phyloP scores from a whole-genome alignment of 2,888 invertebrate species.

The Drosophila nr. medialis region DNA sequence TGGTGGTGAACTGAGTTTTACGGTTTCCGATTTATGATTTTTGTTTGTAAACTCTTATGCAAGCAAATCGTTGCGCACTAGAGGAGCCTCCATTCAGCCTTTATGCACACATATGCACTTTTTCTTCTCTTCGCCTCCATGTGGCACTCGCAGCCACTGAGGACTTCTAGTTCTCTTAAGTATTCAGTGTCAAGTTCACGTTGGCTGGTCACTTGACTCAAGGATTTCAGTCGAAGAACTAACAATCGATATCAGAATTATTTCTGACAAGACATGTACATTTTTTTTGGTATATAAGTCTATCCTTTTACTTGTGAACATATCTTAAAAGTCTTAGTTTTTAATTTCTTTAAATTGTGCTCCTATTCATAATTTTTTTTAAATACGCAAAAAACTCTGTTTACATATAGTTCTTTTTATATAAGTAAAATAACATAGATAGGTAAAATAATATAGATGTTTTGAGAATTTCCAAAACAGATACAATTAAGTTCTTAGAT shows the following conservation, averaged over 20 bases:
- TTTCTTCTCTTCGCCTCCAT: conserved; percentile 5
- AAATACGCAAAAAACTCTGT: accelerated
- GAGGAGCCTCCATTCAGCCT: conserved; percentile 24
- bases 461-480: no score
- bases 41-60: conserved; percentile 66
- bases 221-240: conserved; percentile 29
- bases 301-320: neutral
- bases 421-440: no score
- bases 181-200: conserved; percentile 71
- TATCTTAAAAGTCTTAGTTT: neutral
- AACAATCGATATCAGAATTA: conserved; percentile 31
- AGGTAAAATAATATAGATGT: no score
- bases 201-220: conserved; percentile 52
- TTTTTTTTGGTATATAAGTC: neutral
- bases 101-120: conserved; percentile 26
- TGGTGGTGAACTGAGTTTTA: conserved; percentile 13
- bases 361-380: accelerated
- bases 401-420: neutral
- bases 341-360: neutral
- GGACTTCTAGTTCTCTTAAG: conserved; percentile 44
- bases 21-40: conserved; percentile 65
- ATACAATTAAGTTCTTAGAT: no score
- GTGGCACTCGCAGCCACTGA: conserved; percentile 10
- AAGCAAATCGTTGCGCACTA: conserved; percentile 53
- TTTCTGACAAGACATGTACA: neutral